A percentile compares a stretch with the other conserved stretches of the same genome.
Conservation (phyloP, 2,797 vertebrate genomes). For the Smutsia gigantea region DNA sequence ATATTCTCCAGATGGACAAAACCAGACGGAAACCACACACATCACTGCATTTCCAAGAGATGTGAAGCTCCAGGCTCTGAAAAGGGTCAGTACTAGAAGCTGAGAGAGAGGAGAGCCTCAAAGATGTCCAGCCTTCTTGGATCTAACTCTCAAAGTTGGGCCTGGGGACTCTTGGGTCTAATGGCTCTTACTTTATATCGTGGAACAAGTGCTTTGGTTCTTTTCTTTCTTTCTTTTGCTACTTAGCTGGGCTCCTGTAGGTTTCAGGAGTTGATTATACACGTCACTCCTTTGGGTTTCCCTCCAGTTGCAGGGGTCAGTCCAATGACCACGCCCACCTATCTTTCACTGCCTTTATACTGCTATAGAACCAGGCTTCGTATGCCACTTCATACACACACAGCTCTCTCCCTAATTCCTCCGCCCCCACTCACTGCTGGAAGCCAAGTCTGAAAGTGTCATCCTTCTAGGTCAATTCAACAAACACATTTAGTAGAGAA, state of each 20-base stretch:
- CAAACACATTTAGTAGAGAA: neutral
- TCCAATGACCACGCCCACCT: neutral
- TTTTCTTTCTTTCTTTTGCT: neutral
- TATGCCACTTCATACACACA: neutral
- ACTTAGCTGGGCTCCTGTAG: neutral
- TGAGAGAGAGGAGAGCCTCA: neutral
- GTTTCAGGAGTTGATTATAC: neutral
- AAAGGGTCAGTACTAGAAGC: neutral
- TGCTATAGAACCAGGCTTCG: neutral
- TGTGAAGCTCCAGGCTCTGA: neutral
- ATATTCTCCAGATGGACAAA: neutral
- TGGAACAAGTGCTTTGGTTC: neutral
- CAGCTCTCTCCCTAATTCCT: neutral
- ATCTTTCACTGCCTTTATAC: neutral
- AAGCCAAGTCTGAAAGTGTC: neutral
- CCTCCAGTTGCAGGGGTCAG: neutral
- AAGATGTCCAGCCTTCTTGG: neutral
- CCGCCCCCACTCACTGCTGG: neutral
- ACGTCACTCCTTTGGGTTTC: neutral
- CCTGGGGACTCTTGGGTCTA: neutral
- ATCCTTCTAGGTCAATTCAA: neutral
- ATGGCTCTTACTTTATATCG: neutral
- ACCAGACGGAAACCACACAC: neutral
- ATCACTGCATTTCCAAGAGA: neutral
- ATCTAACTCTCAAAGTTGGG: neutral